Percentiles rank a stretch among this genome's conserved stretches.
Conservation (phyloP, 2,797 vertebrate genomes). For the Sorex maritimensis region DNA sequence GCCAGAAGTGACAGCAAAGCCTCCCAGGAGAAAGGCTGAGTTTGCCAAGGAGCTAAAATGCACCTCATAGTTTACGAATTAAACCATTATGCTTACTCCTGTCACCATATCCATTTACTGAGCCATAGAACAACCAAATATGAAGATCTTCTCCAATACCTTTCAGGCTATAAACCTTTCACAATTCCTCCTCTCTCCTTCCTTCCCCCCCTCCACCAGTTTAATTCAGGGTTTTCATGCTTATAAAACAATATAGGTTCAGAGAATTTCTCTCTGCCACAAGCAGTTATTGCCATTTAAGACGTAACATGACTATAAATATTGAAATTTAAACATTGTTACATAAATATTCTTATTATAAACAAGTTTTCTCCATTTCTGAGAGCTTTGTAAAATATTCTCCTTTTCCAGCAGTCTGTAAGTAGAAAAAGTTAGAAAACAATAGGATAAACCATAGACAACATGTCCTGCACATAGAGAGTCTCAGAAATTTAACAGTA, state of each 20-base stretch:
- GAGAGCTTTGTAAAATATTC: no score
- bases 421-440: no score
- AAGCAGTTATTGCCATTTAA: no score
- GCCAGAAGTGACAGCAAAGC: constrained; percentile 31
- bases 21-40: constrained; percentile 69
- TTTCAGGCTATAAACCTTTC: neutral
- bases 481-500: neutral
- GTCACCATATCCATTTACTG: neutral
- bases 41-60: constrained; percentile 76
- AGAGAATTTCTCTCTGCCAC: no score
- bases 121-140: neutral
- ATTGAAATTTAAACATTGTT: no score
- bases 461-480: neutral
- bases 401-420: no score
- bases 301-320: no score
- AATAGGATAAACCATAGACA: neutral
- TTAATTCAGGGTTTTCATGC: neutral
- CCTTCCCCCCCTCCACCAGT: neutral
- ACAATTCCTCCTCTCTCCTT: neutral
- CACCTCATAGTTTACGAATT: neutral
- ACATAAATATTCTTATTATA: no score
- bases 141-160: neutral
- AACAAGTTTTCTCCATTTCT: no score
- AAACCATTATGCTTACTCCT: constrained; percentile 28
- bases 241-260: no score